phyloP scores from a whole-genome alignment of 2,797 vertebrate species.

The Fringilla coelebs region DNA sequence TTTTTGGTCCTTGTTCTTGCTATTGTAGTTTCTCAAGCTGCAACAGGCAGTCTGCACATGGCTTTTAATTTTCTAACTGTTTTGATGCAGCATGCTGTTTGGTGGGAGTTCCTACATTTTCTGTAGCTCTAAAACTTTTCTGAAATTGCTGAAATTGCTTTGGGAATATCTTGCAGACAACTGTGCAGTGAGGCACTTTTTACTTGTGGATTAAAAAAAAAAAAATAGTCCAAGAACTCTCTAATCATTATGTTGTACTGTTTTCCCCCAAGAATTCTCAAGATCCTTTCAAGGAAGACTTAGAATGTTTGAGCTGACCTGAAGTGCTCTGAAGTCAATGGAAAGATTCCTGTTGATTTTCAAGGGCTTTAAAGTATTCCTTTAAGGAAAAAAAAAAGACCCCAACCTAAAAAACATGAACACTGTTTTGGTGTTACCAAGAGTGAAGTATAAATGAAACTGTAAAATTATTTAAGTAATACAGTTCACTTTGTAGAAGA shows the following conservation, averaged over 20 bases:
- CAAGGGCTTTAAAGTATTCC: not conserved
- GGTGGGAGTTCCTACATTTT: not conserved
- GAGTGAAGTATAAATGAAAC: not conserved
- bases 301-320: not conserved
- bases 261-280: not conserved
- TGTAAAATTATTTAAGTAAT: slow-evolving; percentile 19
- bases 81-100: not conserved
- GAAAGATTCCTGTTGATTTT: not conserved
- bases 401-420: not conserved
- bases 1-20: not conserved
- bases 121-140: not conserved
- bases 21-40: not conserved
- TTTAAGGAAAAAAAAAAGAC: not conserved
- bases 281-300: not conserved
- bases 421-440: not conserved
- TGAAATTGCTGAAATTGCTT: not conserved
- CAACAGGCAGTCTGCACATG: not conserved
- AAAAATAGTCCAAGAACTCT: not conserved
- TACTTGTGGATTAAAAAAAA: not conserved
- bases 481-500: not conserved
- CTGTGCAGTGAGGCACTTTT: not conserved
- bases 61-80: not conserved
- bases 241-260: not conserved
- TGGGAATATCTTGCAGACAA: not conserved
- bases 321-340: not conserved